Base-by-base conservation (phyloP, 2,797 vertebrate species). In the Gymnocypris eckloni region DNA sequence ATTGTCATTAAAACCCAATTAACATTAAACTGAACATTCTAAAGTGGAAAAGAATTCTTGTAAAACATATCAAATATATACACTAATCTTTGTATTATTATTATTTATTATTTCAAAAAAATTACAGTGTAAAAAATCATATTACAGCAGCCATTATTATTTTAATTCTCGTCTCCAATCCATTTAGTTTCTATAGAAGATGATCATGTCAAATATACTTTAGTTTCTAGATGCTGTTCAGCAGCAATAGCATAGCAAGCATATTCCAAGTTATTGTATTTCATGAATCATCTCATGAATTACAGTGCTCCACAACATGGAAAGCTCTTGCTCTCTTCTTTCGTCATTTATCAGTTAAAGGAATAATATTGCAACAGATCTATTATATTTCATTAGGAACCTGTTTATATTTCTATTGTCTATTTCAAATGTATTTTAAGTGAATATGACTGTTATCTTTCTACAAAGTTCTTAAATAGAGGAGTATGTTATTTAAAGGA, bases 401-500 rank as follows among this genome's bases (percentile, higher is more conserved):
- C 5, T 28, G 61, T 28, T 64, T 6, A 64, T 64, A 22, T 22
- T 56, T 22, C 2, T 56, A 16, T 52, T 56, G 22, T 59, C 56
- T n/a, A n/a, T 59, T n/a, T 59, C 6, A 25, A 4, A 72, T 73
- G 0, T 45, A 28, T 73, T 73, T 48, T 48, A 25, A 45, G n/a
- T 48, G 43, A 45, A 48, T 72, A n/a, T 4, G 43, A 59, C n/a
- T 73, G 71, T 59, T 12, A 70, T 67, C 4, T 37, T 70, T 41
- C 18, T 69, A 9, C 28, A 39, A 69, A 69, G 18, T 39, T 39
- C 67, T 39, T 48, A 52, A 76, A 76, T 18, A 20, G 16, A 33
- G 28, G 39, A 12, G 7, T 6, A 12, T 66, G 8, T 25, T 78
- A 76, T 45, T 43, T 28, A 72, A 50, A 82, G 69, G 84, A 82